Conservation (phyloP, 2,888 invertebrate genomes). For the Phlogophora meticulosa region DNA sequence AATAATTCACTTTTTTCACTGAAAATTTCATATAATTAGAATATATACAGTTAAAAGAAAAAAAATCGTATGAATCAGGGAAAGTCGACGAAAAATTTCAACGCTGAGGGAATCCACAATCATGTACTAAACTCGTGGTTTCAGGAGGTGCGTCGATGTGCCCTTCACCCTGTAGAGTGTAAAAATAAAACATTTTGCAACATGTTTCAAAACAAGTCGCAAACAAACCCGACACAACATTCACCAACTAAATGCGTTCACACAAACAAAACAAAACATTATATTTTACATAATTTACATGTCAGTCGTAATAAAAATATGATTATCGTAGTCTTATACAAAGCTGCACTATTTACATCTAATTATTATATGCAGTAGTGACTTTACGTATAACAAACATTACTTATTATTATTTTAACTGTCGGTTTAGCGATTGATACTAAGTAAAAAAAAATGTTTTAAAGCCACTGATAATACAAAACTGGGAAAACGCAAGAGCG, state of each 20-base stretch:
- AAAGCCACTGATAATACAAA: background rate
- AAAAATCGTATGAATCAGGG: too few species aligned
- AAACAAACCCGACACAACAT: conserved; percentile 72
- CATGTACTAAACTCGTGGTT: too few species aligned
- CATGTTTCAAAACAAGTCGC: background rate
- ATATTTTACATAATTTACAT: conserved; percentile 84
- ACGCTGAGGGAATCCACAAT: too few species aligned
- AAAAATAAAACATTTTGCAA: conserved; percentile 12
- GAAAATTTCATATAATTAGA: too few species aligned
- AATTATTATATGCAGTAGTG: conserved; percentile 64
- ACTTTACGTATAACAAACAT: conserved; percentile 63
- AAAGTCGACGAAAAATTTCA: too few species aligned
- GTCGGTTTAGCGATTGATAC: conserved; percentile 44
- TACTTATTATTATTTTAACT: conserved; percentile 48
- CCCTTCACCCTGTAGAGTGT: too few species aligned
- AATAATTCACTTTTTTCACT: too few species aligned
- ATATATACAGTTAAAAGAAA: too few species aligned
- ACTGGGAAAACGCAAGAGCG: background rate
- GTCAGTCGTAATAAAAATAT: conserved; percentile 85
- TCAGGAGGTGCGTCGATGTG: too few species aligned
- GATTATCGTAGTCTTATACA: conserved; percentile 73
- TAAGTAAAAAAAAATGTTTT: conserved; percentile 17
- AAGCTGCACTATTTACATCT: conserved; percentile 73
- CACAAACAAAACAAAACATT: conserved; percentile 66
- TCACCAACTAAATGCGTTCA: conserved; percentile 78